Percentiles rank a stretch among this genome's conserved stretches.
Evolutionary conservation across 1,140 invertebrate genomes (phyloP).

Genomic region (Leptonema lineaticorne): DNA sequence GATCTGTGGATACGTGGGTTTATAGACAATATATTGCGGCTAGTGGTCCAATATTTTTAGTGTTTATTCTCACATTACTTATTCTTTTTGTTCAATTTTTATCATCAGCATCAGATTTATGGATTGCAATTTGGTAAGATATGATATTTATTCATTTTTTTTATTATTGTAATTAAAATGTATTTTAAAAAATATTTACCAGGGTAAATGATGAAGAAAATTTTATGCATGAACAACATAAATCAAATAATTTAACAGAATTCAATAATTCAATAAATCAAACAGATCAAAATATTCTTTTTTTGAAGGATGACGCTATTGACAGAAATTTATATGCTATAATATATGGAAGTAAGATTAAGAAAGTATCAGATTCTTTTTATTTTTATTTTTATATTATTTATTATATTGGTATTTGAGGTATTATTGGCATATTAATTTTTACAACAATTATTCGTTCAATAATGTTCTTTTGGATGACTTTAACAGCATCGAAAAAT

Average conservation of each 20-base stretch:
- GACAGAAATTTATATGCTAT: too few species aligned
- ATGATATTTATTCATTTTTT: constrained; percentile 12
- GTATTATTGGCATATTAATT: constrained; percentile 39
- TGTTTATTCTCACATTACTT: constrained; percentile 46
- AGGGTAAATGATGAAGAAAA: constrained; percentile 34
- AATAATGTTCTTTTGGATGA: constrained; percentile 62
- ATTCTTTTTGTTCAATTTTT: constrained; percentile 53
- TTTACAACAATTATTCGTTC: constrained; percentile 51
- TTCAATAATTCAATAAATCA: too few species aligned
- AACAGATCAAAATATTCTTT: too few species aligned
- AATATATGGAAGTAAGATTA: too few species aligned
- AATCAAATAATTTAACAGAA: too few species aligned
- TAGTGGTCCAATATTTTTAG: constrained; percentile 45
- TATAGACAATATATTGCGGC: constrained; percentile 24
- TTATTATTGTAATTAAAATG: too few species aligned
- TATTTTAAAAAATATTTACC: too few species aligned
- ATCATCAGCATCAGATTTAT: constrained; percentile 61
- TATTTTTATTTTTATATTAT: too few species aligned
- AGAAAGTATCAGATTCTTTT: too few species aligned
- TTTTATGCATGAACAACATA: constrained; percentile 1
- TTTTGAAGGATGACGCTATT: too few species aligned
- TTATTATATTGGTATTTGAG: too few species aligned
- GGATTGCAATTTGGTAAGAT: constrained; percentile 60
- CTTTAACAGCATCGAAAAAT: constrained; percentile 62
- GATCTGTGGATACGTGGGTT: background rate